Evolutionary conservation across 2,113 vertebrate genomes (phyloP).

Genomic region (Crotalus helleri): DNA sequence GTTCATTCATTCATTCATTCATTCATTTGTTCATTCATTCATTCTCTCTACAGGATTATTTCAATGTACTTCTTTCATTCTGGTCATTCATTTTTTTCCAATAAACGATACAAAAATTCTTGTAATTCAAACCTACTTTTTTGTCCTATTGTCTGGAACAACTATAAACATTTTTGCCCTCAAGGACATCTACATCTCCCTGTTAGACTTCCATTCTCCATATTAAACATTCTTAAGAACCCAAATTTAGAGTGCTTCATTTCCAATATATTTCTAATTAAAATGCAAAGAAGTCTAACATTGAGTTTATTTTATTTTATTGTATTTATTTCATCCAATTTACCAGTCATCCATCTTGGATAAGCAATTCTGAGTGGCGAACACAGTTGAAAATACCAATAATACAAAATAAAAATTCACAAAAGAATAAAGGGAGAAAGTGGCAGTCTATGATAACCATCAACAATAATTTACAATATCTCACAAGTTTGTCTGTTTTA

Average conservation of each 20-base stretch:
- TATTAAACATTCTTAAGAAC: not conserved
- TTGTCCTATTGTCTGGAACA: not conserved
- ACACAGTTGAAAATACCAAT: not conserved
- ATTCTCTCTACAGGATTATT: not conserved
- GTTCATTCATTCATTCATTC: too few relatives aligned
- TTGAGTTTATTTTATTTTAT: not conserved
- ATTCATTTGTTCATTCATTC: not conserved
- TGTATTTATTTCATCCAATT: not conserved
- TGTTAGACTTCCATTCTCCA: not conserved
- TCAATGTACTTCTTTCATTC: not conserved
- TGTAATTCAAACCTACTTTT: not conserved
- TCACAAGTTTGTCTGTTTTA: not conserved
- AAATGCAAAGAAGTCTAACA: not conserved
- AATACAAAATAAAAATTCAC: not conserved
- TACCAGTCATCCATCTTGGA: not conserved
- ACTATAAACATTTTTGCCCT: not conserved
- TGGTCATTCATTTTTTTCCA: not conserved
- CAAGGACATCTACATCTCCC: not conserved
- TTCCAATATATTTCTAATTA: slow-evolving; percentile 1
- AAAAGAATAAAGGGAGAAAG: not conserved
- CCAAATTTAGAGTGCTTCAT: not conserved
- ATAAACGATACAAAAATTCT: not conserved
- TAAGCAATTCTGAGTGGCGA: too few relatives aligned
- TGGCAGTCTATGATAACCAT: not conserved
- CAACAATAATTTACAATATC: not conserved